Evolutionary conservation across 2,113 vertebrate genomes (phyloP), one percentile per base, ranked within the genome.

Genomic region (Clarias macrocephalus): DNA sequence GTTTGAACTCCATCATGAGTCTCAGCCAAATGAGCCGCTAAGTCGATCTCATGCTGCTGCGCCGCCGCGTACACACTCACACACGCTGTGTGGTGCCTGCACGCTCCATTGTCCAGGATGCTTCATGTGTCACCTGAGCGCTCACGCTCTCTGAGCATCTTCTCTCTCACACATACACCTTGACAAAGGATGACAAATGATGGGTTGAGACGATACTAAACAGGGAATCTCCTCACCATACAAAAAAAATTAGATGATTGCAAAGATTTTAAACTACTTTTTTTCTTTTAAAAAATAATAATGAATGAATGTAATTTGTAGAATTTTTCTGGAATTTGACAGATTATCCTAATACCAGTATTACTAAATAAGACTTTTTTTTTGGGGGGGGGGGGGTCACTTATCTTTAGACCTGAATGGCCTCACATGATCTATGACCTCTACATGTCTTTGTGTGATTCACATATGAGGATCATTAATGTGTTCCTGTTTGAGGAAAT

Each of bases 11-110:
- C 62, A 75, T 37, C 19, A 60, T 23, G 48, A 59, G 54, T 65
- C 81, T 75, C 72, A 52, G 63, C 28, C 66, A 85, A n/a, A 80
- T 65, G 86, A 84, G 87, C 79, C 63, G 79, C 89, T 5, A 80
- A 85, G 86, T 76, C 30, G 73, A 37, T 72, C 80, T 62, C 18
- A 57, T 21, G 30, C 28, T 68, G 63, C 62, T 63, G 7, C 52
- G 15, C 16, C 19, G 23, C 42, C 48, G 48, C 37, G 21, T 18
- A 23, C 28, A 25, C 72, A 13, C 42, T 23, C 23, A 7, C 5
- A 18, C 48, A 16, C 25, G 7, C 16, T 7, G 6, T 2, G 23
- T 15, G 23, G n/a, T 25, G 72, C 1, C 33, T 48, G 70, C 13
- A 3, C 7, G 10, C 52, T 30, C 54, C 59, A n/a, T 57, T 80